Conservation (phyloP, 2,797 vertebrate genomes). For the Delichon dasypus region DNA sequence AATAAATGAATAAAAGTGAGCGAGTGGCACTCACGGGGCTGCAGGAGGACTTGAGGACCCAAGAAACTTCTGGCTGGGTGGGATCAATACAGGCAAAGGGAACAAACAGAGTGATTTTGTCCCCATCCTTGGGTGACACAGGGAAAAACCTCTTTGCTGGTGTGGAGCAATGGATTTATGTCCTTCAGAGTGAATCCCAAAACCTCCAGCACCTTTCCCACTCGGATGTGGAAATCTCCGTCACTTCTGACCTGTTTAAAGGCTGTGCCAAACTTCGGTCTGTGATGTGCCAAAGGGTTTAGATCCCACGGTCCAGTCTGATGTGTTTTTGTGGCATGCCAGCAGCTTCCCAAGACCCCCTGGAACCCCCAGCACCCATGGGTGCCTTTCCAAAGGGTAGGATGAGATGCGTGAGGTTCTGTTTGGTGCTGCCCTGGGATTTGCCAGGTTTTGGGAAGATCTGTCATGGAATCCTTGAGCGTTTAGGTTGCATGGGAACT, state of each 20-base stretch:
- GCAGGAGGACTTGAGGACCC: background rate
- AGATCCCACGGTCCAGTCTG: rapidly evolving
- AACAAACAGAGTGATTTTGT: background rate
- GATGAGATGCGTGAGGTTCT: background rate
- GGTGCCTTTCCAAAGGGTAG: background rate
- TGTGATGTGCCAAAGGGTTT: background rate
- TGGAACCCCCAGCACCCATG: background rate
- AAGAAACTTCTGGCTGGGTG: background rate
- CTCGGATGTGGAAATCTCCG: background rate
- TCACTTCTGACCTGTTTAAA: background rate
- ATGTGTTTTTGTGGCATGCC: background rate
- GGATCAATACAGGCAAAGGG: background rate
- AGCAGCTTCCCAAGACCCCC: rapidly evolving
- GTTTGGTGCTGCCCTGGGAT: background rate
- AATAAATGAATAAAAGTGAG: background rate
- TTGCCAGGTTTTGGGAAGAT: background rate
- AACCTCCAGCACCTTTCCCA: background rate
- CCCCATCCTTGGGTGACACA: rapidly evolving
- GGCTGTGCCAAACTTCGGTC: background rate
- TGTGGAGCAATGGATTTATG: background rate
- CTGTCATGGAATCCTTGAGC: background rate
- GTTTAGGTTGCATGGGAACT: background rate
- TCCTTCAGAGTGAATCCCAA: background rate
- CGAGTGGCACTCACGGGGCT: background rate
- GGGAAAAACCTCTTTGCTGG: background rate